Conservation (phyloP, 2,888 invertebrate genomes). For the Oegoconia quadripuncta region DNA sequence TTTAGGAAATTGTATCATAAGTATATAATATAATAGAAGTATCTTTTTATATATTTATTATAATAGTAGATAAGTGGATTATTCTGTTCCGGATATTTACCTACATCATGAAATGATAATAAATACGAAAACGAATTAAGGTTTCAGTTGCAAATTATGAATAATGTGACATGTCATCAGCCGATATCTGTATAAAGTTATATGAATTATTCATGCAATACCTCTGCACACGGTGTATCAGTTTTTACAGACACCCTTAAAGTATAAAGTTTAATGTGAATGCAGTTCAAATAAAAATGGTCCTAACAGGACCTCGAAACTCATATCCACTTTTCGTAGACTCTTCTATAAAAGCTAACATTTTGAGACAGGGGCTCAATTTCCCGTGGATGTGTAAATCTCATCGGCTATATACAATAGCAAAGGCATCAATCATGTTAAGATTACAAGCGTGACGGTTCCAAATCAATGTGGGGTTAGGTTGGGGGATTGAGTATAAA, state of each 20-base stretch:
- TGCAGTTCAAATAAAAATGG: slow-evolving; percentile 21
- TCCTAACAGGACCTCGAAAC: slow-evolving; percentile 13
- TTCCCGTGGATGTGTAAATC: slow-evolving; percentile 18
- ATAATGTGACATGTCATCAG: slow-evolving; percentile 59
- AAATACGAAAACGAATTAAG: slow-evolving; percentile 37
- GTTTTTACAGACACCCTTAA: slow-evolving; percentile 18
- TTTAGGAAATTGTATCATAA: too few relatives aligned
- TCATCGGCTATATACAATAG: slow-evolving; percentile 30
- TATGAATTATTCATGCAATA: slow-evolving; percentile 58
- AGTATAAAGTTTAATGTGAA: slow-evolving; percentile 1
- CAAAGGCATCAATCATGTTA: slow-evolving; percentile 41
- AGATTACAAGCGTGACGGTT: slow-evolving; percentile 44
- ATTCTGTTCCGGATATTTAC: too few relatives aligned
- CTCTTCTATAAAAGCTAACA: neutral
- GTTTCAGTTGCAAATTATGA: slow-evolving; percentile 58
- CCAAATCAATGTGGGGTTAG: slow-evolving; percentile 34
- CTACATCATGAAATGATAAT: slow-evolving; percentile 22
- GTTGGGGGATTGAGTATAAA: slow-evolving; percentile 28
- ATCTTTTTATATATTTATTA: too few relatives aligned
- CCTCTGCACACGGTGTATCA: slow-evolving; percentile 19
- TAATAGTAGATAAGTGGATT: too few relatives aligned
- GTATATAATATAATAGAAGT: too few relatives aligned
- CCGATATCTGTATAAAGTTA: slow-evolving; percentile 42
- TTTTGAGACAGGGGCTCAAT: slow-evolving; percentile 5
- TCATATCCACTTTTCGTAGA: slow-evolving; percentile 6